Evolutionary conservation across 2,888 invertebrate species (phyloP).

Genomic region (Oscheius sp.): DNA sequence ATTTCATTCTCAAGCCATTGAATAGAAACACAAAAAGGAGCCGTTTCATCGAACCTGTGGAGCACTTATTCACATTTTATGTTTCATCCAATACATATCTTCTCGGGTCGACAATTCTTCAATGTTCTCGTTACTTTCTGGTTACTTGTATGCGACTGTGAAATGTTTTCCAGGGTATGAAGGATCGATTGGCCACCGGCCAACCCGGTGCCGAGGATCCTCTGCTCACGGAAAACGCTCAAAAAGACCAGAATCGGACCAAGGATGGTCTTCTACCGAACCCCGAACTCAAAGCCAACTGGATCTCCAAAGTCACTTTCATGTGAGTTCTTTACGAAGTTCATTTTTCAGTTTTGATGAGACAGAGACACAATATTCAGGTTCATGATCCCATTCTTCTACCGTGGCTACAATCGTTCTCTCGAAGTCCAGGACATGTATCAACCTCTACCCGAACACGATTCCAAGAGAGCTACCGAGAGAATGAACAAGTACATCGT

Average conservation of each 20-base stretch:
- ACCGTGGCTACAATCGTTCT: conserved; percentile 20
- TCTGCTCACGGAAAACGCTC: neutral
- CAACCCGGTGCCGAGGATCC: conserved; percentile 12
- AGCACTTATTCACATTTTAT: too few species aligned
- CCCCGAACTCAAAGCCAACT: conserved; percentile 32
- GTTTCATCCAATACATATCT: too few species aligned
- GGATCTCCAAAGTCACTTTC: conserved; percentile 26
- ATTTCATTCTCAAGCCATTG: too few species aligned
- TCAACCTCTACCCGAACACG: conserved; percentile 37
- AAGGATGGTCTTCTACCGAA: conserved; percentile 34
- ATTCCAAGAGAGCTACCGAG: conserved; percentile 32
- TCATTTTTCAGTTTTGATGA: neutral
- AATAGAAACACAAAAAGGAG: too few species aligned
- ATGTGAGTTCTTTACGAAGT: conserved; percentile 16
- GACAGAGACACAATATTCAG: conserved; percentile 3
- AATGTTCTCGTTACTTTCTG: too few species aligned
- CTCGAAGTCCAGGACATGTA: conserved; percentile 39
- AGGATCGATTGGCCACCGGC: neutral
- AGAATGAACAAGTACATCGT: conserved; percentile 30
- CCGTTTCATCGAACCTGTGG: too few species aligned
- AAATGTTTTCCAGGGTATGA: conserved; percentile 21
- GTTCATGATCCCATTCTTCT: conserved; percentile 39
- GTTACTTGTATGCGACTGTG: neutral
- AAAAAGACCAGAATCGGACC: neutral
- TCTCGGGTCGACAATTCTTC: too few species aligned